Conservation (phyloP, 2,797 vertebrate genomes). For the Gambusia yucatana region DNA sequence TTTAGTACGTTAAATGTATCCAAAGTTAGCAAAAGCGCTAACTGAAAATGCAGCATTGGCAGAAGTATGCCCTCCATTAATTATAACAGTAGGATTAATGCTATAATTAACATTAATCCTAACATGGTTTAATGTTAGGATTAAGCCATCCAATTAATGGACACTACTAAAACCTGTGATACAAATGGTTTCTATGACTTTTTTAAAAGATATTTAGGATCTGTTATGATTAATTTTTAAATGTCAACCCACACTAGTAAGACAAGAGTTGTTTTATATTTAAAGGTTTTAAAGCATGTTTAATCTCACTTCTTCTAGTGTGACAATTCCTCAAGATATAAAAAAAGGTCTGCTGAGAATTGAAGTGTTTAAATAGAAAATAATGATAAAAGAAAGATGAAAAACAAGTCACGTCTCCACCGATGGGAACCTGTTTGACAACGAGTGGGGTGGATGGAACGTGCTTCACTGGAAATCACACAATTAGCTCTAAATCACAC, state of each 20-base stretch:
- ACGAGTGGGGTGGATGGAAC: constrained; percentile 33
- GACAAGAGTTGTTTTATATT: not conserved
- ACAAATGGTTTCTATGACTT: not conserved
- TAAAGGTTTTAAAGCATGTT: not conserved
- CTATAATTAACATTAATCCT: too few relatives aligned
- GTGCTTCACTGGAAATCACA: constrained; percentile 53
- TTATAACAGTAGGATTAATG: too few relatives aligned
- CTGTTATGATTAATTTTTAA: not conserved
- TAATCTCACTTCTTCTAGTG: not conserved
- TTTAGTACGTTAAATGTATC: not conserved
- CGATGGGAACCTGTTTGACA: constrained; percentile 46
- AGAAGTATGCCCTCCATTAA: not conserved
- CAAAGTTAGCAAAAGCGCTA: not conserved
- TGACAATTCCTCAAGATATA: not conserved
- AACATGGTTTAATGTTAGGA: too few relatives aligned
- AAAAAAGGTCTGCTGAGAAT: not conserved
- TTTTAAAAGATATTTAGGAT: not conserved
- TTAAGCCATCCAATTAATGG: not conserved
- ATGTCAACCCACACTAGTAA: not conserved
- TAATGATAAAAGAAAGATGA: constrained; percentile 36
- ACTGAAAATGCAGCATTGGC: not conserved
- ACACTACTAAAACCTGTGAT: not conserved
- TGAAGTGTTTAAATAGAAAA: constrained; percentile 18
- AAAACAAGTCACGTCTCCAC: constrained; percentile 54
- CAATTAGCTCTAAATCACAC: constrained; percentile 69